phyloP scores from a whole-genome alignment of 2,797 vertebrate genomes.

The Tokudaia tokunoshimensis region DNA sequence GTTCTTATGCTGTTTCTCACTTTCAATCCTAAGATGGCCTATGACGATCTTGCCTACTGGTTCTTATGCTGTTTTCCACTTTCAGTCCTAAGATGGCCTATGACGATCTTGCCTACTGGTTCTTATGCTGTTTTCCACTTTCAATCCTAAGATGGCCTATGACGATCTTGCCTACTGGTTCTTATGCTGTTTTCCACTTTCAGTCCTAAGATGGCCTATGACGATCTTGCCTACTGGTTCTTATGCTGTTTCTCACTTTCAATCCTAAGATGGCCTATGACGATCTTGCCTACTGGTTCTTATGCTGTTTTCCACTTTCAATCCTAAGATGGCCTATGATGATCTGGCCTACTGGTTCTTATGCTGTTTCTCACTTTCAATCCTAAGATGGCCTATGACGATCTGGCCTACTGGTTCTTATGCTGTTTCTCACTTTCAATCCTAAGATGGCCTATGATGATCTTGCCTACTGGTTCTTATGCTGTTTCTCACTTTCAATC shows the following conservation, averaged over 20 bases:
- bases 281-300: not conserved
- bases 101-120: not conserved
- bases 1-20: not conserved
- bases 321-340: not conserved
- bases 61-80: not conserved
- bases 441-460: not conserved
- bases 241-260: not conserved
- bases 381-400: not conserved
- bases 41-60: not conserved
- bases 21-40: not conserved
- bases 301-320: not conserved
- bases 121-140: not conserved
- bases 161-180: not conserved
- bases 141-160: not conserved
- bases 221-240: not conserved
- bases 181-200: not conserved
- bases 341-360: not conserved
- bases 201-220: not conserved
- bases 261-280: not conserved
- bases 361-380: not conserved
- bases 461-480: not conserved
- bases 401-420: not conserved
- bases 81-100: not conserved
- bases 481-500: not conserved
- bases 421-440: not conserved